phyloP scores from a whole-genome alignment of 2,797 vertebrate genomes.

The Enteromius fasciolatus region DNA sequence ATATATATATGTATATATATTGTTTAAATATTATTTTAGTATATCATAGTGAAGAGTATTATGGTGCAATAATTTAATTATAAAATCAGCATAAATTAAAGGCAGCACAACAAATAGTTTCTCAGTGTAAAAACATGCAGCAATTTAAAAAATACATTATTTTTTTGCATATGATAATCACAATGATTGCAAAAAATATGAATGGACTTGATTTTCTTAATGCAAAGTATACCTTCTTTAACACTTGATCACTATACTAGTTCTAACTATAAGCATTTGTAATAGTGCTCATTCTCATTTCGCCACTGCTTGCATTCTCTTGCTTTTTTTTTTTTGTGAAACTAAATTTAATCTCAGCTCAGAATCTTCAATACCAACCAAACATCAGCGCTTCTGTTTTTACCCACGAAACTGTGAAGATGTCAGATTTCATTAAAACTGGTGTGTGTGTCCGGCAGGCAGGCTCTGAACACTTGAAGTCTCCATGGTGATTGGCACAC shows the following conservation, averaged over 20 bases:
- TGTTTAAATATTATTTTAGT: too few species aligned
- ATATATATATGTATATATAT: too few species aligned
- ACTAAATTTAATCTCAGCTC: constrained; percentile 18
- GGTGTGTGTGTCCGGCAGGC: constrained; percentile 29
- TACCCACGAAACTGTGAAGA: constrained; percentile 37
- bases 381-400: constrained; percentile 34
- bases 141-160: background rate
- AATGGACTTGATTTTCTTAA: background rate
- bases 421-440: constrained; percentile 43
- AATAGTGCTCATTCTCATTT: background rate
- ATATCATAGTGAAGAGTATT: background rate
- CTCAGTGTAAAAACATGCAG: background rate
- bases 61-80: background rate
- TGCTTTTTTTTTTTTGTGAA: background rate
- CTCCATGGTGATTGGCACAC: constrained; percentile 53
- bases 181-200: background rate
- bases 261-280: too few species aligned
- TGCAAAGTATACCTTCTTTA: background rate
- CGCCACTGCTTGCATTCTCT: background rate
- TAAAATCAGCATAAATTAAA: background rate
- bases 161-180: background rate
- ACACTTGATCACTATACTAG: background rate
- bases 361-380: background rate
- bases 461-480: constrained; percentile 43
- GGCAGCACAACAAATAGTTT: background rate